Evolutionary conservation across 2,113 vertebrate genomes (phyloP), one percentile per base, ranked within the genome.

Genomic region (Peromyscus polionotus): DNA sequence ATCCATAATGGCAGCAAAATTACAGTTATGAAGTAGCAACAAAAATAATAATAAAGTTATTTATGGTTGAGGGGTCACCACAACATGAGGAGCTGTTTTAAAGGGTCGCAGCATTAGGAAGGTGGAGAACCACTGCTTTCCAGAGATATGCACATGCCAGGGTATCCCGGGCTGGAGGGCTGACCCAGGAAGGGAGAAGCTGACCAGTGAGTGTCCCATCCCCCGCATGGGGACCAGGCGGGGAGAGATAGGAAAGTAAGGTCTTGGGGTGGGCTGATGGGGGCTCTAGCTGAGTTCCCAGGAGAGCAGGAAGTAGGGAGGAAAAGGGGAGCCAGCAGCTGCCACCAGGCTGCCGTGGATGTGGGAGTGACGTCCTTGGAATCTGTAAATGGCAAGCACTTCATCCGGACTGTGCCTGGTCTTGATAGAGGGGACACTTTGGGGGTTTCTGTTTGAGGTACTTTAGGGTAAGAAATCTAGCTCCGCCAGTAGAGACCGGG

Each of bases 151-250:
- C 0, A 0, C 19, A 3, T 36, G 0, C 57, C 1, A 2, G n/a
- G 70, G 42, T 11, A 0, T 10, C 84, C 67, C 36, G 54, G 73
- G 48, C 12, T 54, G 19, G 61, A 28, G 61, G 39, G 16, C 59
- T 13, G 4, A 12, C 28, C 24, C 1, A 13, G 39, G 24, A 7
- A 36, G 39, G 26, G 61, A 12, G 33, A 42, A 22, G 14, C 36
- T 0, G 24, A 39, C 9, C 17, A 0, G 17, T 13, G 7, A 17
- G 16, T 67, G 61, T 39, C 65, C 5, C 9, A 0, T 20, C 51
- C n/a, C 33, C 48, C 5, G 0, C 26, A 31, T n/a, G 65, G 51
- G 61, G 61, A 72, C 1, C 5, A 3, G n/a, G 45, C 33, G 39
- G 24, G 36, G 24, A 39, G 39, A 6, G 39, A 28, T 1, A 14